Evolutionary conservation across 2,888 invertebrate genomes (phyloP), one percentile per base, ranked within the genome.

Genomic region (Geophilus truncorum): DNA sequence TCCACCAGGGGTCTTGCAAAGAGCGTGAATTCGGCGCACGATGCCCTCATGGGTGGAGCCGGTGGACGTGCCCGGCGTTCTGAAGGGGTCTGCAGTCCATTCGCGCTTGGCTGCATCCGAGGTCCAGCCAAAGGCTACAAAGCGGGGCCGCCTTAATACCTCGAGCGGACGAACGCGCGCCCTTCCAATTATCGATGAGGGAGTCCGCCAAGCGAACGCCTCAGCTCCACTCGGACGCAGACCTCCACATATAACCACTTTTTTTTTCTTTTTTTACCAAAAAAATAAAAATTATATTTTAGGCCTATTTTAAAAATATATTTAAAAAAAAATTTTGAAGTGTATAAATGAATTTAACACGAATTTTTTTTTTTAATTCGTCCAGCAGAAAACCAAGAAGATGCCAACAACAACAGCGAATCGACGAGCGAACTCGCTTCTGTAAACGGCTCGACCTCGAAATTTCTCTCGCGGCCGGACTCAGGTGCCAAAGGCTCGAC

Each of bases 341-440:
- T 10, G 15, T 10, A n/a, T 51, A 15, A 51, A 12, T 51, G 15
- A 51, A 18, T 18, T 21, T 2, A 21, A 21, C 9, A 18, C 7
- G 9, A 57, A 15, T 57, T n/a, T 5, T 18, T 57, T 18, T 21
- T 57, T 9, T 62, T 62, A 25, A 25, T 62, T 25, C 25, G 62
- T 62, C 62, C 62, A 62, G 62, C 25, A 62, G 62, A 62, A 62
- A 62, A 62, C 62, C 62, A 62, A 62, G 62, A 62, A 62, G 85
- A 86, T 82, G 85, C 85, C 80, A 85, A 85, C 81, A 84, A 84
- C 84, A 87, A 87, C 83, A 86, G 87, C 82, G 86, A 86, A 40
- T 87, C 87, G 83, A 78, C 23, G 78, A 23, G 23, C 40, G 36
- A 86, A 83, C 83, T 83, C 83, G 84, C 83, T 62, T 81, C 81